Conservation (phyloP, 2,797 vertebrate species). For the Cichlasoma orientale region DNA sequence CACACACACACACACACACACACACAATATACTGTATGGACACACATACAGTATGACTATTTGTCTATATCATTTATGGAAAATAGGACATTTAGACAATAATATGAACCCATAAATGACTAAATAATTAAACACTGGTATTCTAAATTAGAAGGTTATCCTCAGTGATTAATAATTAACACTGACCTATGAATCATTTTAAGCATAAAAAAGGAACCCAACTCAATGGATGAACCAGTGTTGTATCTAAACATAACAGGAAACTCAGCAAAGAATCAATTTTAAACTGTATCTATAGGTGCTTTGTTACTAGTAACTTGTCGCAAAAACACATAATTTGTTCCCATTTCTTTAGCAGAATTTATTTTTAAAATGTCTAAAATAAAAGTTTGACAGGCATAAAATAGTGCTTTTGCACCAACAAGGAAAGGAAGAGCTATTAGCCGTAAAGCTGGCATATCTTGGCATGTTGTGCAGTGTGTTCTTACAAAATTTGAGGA, state of each 20-base stretch:
- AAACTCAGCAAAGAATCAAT: background rate
- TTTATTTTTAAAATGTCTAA: background rate
- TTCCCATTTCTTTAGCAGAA: no score
- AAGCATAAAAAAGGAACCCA: background rate
- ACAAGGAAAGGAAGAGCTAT: background rate
- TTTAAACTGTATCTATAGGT: background rate
- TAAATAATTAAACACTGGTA: conserved; percentile 8
- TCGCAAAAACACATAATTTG: background rate
- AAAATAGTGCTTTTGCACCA: background rate
- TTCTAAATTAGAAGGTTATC: background rate
- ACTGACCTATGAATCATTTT: background rate
- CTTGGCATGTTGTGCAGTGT: background rate
- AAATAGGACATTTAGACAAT: conserved; percentile 13
- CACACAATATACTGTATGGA: no score
- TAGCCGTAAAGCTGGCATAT: background rate
- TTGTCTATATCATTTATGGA: conserved; percentile 29
- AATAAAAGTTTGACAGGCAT: background rate
- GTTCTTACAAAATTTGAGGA: background rate
- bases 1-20: background rate
- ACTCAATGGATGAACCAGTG: background rate
- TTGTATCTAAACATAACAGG: background rate
- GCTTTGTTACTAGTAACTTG: no score
- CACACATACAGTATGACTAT: conserved; percentile 4
- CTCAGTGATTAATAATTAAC: background rate
- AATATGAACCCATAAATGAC: conserved; percentile 22